Evolutionary conservation across 1,140 invertebrate genomes (phyloP).

Genomic region (Hydropsyche tenuis): DNA sequence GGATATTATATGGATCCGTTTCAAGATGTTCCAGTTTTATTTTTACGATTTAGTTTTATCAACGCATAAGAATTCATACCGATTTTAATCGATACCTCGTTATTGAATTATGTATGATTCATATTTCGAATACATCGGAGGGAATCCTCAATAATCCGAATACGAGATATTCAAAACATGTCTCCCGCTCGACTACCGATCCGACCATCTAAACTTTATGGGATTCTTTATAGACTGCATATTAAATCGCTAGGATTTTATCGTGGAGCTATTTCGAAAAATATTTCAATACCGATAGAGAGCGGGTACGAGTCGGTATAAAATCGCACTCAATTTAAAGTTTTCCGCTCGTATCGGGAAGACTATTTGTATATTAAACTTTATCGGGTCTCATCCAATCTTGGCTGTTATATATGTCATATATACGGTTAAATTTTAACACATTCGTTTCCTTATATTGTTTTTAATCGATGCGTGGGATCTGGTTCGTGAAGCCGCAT

Average conservation of each 20-base stretch:
- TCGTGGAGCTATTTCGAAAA: slow-evolving; percentile 36
- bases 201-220: slow-evolving; percentile 36
- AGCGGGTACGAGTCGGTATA: neutral
- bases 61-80: neutral
- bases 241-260: slow-evolving; percentile 45
- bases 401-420: too few species aligned
- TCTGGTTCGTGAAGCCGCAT: slow-evolving; percentile 14
- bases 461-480: slow-evolving; percentile 14
- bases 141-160: slow-evolving; percentile 16
- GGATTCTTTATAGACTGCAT: slow-evolving; percentile 40
- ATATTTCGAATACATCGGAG: neutral
- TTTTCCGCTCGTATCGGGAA: too few species aligned
- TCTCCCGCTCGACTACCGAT: slow-evolving; percentile 29
- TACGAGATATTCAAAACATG: slow-evolving; percentile 39
- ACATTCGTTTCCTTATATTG: neutral
- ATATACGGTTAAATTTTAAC: too few species aligned
- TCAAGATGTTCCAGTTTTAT: slow-evolving; percentile 36
- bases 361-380: too few species aligned
- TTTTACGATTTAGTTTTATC: slow-evolving; percentile 11
- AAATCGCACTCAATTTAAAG: neutral
- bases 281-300: slow-evolving; percentile 37
- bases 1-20: slow-evolving; percentile 44
- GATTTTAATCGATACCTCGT: slow-evolving; percentile 1
- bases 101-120: neutral
- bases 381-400: too few species aligned